Conservation (phyloP, 1,140 invertebrate genomes). For the Doryteuthis pealeii region DNA sequence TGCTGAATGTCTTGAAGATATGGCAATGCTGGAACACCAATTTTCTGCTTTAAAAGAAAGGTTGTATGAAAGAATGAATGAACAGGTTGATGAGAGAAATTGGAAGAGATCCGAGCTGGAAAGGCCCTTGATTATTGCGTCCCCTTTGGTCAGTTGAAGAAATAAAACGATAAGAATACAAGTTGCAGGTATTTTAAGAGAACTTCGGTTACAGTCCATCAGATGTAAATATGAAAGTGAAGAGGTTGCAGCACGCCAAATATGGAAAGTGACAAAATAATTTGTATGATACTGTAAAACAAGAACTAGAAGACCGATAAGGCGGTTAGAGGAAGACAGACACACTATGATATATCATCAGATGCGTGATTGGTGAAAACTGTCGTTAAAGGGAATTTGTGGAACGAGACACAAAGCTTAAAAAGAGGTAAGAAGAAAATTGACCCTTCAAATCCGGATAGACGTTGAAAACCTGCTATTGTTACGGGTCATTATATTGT, state of each 20-base stretch:
- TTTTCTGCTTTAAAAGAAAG: slow-evolving; percentile 83
- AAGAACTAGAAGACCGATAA: too few relatives aligned
- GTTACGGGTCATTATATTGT: too few relatives aligned
- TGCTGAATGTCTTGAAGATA: slow-evolving; percentile 80
- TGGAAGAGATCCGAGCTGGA: slow-evolving; percentile 81
- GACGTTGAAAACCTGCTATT: too few relatives aligned
- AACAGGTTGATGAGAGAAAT: slow-evolving; percentile 80
- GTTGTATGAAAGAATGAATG: slow-evolving; percentile 82
- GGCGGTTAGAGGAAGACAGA: slow-evolving; percentile 88
- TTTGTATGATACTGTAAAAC: too few relatives aligned
- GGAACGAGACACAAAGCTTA: too few relatives aligned
- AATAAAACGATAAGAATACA: slow-evolving; percentile 84
- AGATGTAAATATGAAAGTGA: slow-evolving; percentile 86
- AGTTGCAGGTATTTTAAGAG: slow-evolving; percentile 81
- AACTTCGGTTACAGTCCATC: slow-evolving; percentile 79
- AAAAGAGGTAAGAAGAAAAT: too few relatives aligned
- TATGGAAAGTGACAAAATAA: slow-evolving; percentile 85
- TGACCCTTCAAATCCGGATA: too few relatives aligned
- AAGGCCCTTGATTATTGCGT: slow-evolving; percentile 84
- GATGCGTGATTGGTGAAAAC: too few relatives aligned
- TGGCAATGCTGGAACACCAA: slow-evolving; percentile 85
- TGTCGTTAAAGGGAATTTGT: too few relatives aligned
- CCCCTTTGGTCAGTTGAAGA: slow-evolving; percentile 79
- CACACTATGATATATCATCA: slow-evolving; percentile 86
- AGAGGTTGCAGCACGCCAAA: slow-evolving; percentile 85